Base-by-base conservation (phyloP, 1,140 invertebrate species). In the Aleiodes sp. region DNA sequence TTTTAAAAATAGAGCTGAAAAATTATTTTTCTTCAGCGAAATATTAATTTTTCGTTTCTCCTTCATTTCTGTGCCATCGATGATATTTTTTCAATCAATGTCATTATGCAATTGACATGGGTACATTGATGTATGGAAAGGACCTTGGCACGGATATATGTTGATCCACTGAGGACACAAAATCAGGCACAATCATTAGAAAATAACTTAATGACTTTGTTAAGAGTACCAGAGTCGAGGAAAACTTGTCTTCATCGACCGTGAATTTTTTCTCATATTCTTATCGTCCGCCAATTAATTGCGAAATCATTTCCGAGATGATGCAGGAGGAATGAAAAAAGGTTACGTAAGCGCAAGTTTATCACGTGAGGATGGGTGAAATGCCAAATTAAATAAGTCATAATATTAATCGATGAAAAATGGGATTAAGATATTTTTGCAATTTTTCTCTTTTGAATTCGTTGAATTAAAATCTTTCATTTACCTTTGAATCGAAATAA, bases 251-350 rank as follows among this genome's bases (percentile, higher is more conserved):
- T 43, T 43, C 39, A 16, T 43, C 39, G 39, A 43, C 39, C 39
- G 39, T 43, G 39, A 43, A 43, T 43, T 43, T 43, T n/a, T n/a
- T n/a, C n/a, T 43, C n/a, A n/a, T n/a, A n/a, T n/a, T n/a, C 19
- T 43, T 16, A 43, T 43, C n/a, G 12, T 16, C 14, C 19, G 39
- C 39, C n/a, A n/a, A 43, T 43, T 43, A 16, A 43, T 43, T 43
- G 19, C n/a, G n/a, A 43, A n/a, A 43, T 16, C 19, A 43, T 43
- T 16, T 43, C 19, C 8, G 6, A 43, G 39, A 43, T 43, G 10
- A 43, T 43, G 39, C 39, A 43, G 39, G n/a, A 43, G 39, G 19
- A 16, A 8, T 6, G 19, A 43, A 10, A 4, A 3, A n/a, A 12
- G 4, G 37, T 10, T 6, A n/a, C n/a, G n/a, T n/a, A n/a, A n/a